A percentile compares a stretch with the other conserved stretches of the same genome.
Conservation (phyloP, 2,888 invertebrate genomes). For the Clanis bilineata region DNA sequence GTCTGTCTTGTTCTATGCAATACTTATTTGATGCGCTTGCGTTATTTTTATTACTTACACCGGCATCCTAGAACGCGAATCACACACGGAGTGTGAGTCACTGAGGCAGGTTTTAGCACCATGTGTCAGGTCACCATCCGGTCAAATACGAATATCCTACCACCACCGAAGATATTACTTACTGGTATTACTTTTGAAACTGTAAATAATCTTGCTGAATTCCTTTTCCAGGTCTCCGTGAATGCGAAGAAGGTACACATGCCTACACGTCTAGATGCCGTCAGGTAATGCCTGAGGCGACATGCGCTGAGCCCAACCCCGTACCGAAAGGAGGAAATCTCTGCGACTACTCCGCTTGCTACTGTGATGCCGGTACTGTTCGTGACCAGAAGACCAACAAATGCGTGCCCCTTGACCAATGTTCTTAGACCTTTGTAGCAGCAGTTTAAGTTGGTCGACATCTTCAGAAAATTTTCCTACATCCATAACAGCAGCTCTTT, state of each 20-base stretch:
- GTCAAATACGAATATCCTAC: no score
- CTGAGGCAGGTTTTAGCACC: no score
- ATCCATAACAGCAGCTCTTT: no score
- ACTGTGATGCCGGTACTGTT: conserved; percentile 54
- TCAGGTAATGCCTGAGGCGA: conserved; percentile 43
- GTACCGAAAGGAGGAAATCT: conserved; percentile 21
- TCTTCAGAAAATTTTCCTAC: no score
- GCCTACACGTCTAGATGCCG: conserved; percentile 47
- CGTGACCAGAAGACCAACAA: conserved; percentile 41
- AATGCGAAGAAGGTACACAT: conserved; percentile 47
- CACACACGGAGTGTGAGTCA: no score
- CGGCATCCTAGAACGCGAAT: no score
- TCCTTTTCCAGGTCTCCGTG: conserved; percentile 33
- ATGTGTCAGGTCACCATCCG: no score
- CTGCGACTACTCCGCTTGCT: conserved; percentile 53
- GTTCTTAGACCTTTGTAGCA: conserved; percentile 33
- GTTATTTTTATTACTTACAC: no score
- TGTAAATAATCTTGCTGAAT: not conserved
- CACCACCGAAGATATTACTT: no score
- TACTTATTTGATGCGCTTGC: no score
- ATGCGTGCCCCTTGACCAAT: conserved; percentile 49
- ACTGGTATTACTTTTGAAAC: no score
- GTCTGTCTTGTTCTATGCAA: no score
- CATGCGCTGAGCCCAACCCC: conserved; percentile 53
- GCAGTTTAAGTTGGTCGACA: not conserved